A percentile compares a stretch with the other conserved stretches of the same genome.
Conservation (phyloP, 2,888 invertebrate genomes). For the Parnassius smintheus region DNA sequence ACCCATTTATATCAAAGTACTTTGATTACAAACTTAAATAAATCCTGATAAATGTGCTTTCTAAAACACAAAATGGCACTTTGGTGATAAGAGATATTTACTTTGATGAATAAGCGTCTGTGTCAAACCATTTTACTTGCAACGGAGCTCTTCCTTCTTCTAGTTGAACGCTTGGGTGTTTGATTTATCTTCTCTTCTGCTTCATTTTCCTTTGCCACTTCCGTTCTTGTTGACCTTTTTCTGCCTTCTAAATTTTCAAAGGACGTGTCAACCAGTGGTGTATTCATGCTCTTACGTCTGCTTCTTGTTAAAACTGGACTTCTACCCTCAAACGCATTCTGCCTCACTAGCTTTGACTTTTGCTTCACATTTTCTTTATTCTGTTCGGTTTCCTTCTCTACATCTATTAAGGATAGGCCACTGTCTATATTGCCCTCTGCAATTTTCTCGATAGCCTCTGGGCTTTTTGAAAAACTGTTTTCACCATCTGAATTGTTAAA, state of each 20-base stretch:
- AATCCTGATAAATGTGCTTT: too few relatives aligned
- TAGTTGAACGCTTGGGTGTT: slow-evolving; percentile 38
- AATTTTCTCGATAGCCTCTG: slow-evolving; percentile 22
- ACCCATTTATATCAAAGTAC: too few relatives aligned
- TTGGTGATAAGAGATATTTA: background rate
- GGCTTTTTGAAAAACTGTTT: slow-evolving; percentile 22
- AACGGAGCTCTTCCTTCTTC: slow-evolving; percentile 34
- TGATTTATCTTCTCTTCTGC: slow-evolving; percentile 35
- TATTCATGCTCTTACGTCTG: slow-evolving; percentile 47
- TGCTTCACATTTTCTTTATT: slow-evolving; percentile 43
- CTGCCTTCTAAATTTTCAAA: slow-evolving; percentile 1
- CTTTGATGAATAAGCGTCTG: background rate
- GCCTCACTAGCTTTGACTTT: slow-evolving; percentile 43
- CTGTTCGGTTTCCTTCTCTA: slow-evolving; percentile 39
- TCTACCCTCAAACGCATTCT: slow-evolving; percentile 46
- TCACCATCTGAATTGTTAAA: slow-evolving; percentile 48
- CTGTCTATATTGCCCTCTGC: slow-evolving; percentile 27
- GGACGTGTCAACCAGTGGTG: slow-evolving; percentile 28
- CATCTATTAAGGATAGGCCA: slow-evolving; percentile 39
- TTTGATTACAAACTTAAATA: too few relatives aligned
- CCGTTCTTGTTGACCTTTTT: slow-evolving; percentile 2
- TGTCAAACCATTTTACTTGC: background rate
- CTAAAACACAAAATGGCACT: background rate
- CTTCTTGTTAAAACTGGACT: slow-evolving; percentile 53
- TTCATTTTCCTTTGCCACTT: slow-evolving; percentile 40